phyloP scores from a whole-genome alignment of 1,140 invertebrate species.

The Uloborus diversus region DNA sequence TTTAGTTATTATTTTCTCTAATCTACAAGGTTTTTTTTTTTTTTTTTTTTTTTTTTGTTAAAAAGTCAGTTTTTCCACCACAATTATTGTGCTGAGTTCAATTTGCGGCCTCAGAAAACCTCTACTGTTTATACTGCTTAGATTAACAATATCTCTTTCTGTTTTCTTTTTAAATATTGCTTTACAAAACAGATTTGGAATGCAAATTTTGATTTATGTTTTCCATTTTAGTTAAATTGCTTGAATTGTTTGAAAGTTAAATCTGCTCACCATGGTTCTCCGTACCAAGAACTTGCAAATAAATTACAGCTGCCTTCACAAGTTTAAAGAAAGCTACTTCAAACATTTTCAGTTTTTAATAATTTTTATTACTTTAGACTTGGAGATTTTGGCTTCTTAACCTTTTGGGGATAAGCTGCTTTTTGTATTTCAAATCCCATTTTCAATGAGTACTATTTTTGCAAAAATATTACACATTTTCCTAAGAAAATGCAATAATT shows the following conservation, averaged over 20 bases:
- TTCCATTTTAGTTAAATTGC: constrained; percentile 17
- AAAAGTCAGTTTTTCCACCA: not conserved
- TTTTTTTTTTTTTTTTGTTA: not conserved
- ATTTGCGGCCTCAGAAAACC: not conserved
- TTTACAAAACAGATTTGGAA: not conserved
- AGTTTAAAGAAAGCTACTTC: not conserved
- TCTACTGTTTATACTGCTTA: not conserved
- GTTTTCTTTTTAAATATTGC: not conserved
- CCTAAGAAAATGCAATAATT: too few species aligned
- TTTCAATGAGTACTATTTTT: too few species aligned
- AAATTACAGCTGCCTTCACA: constrained; percentile 43
- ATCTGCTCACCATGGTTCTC: not conserved
- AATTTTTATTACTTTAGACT: too few species aligned
- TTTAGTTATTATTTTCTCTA: too few species aligned
- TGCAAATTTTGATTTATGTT: not conserved
- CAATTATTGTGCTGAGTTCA: not conserved
- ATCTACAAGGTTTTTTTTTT: too few species aligned
- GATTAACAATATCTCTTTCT: not conserved
- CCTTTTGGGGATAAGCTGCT: too few species aligned
- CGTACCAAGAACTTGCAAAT: constrained; percentile 32
- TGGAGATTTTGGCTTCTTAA: too few species aligned
- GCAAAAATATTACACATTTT: too few species aligned
- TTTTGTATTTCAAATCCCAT: too few species aligned
- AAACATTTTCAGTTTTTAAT: too few species aligned
- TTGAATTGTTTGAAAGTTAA: constrained; percentile 5